Percentiles rank a stretch among this genome's conserved stretches.
phyloP scores from a whole-genome alignment of 2,797 vertebrate genomes.

The Betta splendens region DNA sequence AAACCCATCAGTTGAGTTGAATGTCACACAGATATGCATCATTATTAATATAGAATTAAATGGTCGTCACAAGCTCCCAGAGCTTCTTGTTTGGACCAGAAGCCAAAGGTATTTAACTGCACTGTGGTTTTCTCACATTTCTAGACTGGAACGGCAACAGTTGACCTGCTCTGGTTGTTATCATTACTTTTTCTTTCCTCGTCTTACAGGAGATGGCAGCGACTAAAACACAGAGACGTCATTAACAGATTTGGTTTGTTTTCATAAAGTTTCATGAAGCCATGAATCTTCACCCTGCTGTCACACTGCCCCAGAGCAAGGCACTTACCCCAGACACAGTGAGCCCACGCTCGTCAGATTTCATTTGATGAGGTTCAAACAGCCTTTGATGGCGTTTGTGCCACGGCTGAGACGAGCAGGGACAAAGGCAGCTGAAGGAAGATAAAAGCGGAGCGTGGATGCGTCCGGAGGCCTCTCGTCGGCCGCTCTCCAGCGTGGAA shows the following conservation, averaged over 20 bases:
- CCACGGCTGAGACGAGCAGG: background rate
- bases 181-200: constrained; percentile 53
- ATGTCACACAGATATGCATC: too few species aligned
- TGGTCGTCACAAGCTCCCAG: too few species aligned
- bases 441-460: constrained; percentile 3
- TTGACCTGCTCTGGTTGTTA: constrained; percentile 57
- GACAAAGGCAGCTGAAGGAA: background rate
- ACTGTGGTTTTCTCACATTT: too few species aligned
- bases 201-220: constrained; percentile 18
- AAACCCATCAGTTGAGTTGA: background rate
- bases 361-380: constrained; percentile 22
- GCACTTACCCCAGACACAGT: constrained; percentile 6
- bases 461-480: constrained; percentile 25
- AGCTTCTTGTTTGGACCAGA: too few species aligned
- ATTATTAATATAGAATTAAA: too few species aligned
- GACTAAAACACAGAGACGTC: constrained; percentile 12
- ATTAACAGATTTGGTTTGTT: too few species aligned
- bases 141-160: too few species aligned
- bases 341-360: background rate
- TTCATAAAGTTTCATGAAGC: background rate
- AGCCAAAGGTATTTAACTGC: too few species aligned
- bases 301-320: constrained; percentile 13
- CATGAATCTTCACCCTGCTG: background rate
- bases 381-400: too few species aligned
- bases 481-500: constrained; percentile 34